Evolutionary conservation across 2,888 invertebrate species (phyloP).

Genomic region (Listrodromus nycthemerus): DNA sequence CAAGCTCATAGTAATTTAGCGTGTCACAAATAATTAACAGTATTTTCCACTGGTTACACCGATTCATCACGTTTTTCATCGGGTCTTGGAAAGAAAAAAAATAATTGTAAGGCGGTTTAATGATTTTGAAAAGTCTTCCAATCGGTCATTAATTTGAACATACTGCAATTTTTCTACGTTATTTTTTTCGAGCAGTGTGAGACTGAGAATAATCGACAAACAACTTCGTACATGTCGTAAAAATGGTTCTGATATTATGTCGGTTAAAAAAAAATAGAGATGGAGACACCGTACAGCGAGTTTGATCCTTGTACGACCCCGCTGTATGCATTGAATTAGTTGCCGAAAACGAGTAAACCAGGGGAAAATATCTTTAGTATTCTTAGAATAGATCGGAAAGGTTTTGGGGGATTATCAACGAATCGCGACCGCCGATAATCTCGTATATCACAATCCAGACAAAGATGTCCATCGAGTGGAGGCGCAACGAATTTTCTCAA

Average conservation of each 20-base stretch:
- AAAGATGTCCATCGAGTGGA: conserved; percentile 1
- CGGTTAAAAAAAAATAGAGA: neutral
- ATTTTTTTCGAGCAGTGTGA: neutral
- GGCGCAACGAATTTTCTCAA: conserved; percentile 36
- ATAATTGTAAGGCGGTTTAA: neutral
- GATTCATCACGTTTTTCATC: neutral
- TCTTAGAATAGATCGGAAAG: neutral
- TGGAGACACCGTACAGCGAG: neutral
- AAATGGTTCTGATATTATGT: neutral
- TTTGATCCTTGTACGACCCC: neutral
- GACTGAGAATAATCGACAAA: neutral
- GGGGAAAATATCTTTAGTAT: neutral
- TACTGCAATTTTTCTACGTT: neutral
- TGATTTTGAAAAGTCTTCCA: neutral
- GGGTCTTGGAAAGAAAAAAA: neutral
- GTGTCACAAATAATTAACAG: neutral
- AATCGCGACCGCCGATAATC: neutral
- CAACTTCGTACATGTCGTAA: neutral
- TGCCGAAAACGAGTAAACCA: neutral
- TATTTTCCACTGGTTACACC: neutral
- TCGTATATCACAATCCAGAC: neutral
- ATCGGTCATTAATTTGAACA: neutral
- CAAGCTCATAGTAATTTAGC: neutral
- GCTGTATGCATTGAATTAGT: neutral
- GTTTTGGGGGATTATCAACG: neutral